A percentile compares a stretch with the other conserved stretches of the same genome.
Conservation (phyloP, 1,140 invertebrate species). For the Euura lappo region DNA sequence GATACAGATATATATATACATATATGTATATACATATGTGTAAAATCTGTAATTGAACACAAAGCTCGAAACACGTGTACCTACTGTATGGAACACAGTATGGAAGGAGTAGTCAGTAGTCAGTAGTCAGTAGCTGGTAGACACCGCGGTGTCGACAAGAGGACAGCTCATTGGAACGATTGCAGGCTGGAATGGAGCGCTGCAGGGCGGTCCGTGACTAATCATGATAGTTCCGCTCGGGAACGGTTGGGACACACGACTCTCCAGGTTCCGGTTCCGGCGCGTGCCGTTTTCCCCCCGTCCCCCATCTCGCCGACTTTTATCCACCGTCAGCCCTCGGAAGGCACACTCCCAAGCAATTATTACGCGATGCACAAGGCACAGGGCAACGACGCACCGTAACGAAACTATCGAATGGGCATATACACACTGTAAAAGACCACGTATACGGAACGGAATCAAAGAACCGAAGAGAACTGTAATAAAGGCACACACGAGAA, state of each 20-base stretch:
- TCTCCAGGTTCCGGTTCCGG: conserved; percentile 60
- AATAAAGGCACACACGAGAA: not conserved
- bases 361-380: conserved; percentile 51
- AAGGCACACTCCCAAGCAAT: conserved; percentile 46
- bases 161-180: too few species aligned
- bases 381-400: conserved; percentile 11
- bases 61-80: too few species aligned
- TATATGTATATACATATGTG: too few species aligned
- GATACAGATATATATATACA: too few species aligned
- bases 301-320: conserved; percentile 18
- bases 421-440: too few species aligned
- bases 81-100: too few species aligned
- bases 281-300: conserved; percentile 45
- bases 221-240: conserved; percentile 61
- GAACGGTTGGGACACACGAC: conserved; percentile 60
- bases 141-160: too few species aligned
- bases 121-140: too few species aligned
- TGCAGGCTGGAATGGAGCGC: too few species aligned
- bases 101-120: too few species aligned
- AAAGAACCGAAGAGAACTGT: not conserved
- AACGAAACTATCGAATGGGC: not conserved
- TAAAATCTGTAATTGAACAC: too few species aligned
- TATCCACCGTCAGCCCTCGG: conserved; percentile 14
- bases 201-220: conserved; percentile 51
- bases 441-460: not conserved